Base-by-base conservation (phyloP, 2,888 invertebrate genomes). In the Congeria kusceri region DNA sequence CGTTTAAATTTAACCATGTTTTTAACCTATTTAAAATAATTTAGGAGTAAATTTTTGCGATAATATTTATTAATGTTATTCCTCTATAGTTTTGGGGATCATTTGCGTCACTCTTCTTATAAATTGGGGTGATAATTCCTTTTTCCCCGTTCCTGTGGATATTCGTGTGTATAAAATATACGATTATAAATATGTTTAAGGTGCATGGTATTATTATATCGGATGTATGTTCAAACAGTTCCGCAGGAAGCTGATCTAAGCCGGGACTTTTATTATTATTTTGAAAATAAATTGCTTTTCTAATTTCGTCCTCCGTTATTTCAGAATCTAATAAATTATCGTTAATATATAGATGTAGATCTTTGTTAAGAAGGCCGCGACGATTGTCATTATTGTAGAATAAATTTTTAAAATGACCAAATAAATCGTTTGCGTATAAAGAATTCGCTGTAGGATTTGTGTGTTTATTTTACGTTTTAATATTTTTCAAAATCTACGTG, bases 401-500 rank as follows among this genome's bases (percentile, higher is more conserved):
- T 15, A 49, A 20, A 4, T 4, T 20, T 49, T 49, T 49, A 15
- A 49, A 49, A 49, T 49, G 49, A 49, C 15, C 20, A 49, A 49
- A 49, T 15, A 49, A 15, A 20, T 49, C 49, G 5, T 49, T 20
- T 15, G 20, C 15, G n/a, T 18, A 5, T 20, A 49, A 49, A 20
- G 49, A 49, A 9, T 49, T 20, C 20, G 49, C 5, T 9, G 4
- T 15, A 49, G 15, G 18, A 5, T 20, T 15, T 20, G 3, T 49
- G 4, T 49, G 4, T 5, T 49, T 49, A 15, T 49, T 20, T 20
- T 49, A 4, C 15, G 4, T 49, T 49, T 4, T 9, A 15, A 4
- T 4, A 44, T 49, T 49, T 49, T 49, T 15, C 49, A 49, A 49
- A 49, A 49, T 49, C 15, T 49, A 49, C 49, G 49, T 49, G 49